Evolutionary conservation across 2,797 vertebrate species (phyloP), one percentile per base, ranked within the genome.

Genomic region (Sylvilagus floridanus): DNA sequence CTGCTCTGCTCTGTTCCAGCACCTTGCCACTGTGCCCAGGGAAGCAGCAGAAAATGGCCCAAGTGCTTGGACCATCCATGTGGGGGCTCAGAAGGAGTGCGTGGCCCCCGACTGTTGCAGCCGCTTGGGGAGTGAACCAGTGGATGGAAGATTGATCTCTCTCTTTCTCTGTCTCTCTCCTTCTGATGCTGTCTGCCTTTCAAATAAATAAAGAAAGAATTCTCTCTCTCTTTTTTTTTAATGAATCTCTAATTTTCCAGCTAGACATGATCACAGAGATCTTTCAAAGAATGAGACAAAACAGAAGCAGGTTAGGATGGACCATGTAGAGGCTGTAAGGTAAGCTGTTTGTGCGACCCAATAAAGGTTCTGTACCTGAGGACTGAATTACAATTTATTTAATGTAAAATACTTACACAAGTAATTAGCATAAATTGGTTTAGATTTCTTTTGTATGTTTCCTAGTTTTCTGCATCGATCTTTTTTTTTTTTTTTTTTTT

Each of bases 191-290:
- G 42, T 57, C 54, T 57, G 54, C 16, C 6, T 57, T 57, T 57
- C 19, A 21, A 57, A 57, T 57, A 57, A 19, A 19, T 57, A 21
- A 47, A 47, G 7, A 42, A 42, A 42, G 8, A 47, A 47, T 47
- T 47, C 42, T 47, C 42, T 47, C 42, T 47, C 42, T 57, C 21
- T 21, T 57, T 57, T 17, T 54, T 57, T 57, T 4, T 57, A 57
- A 57, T 57, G 68, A 86, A 42, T 82, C n/a, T 28, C 57, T 90
- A n/a, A 21, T 68, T 85, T 92, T 92, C 90, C 65, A 82, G 35
- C n/a, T 68, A 73, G 69, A 24, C 87, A n/a, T 35, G 14, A 47
- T 65, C n/a, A 75, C 68, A 88, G 62, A 91, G 37, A 88, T 16
- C 8, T 65, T 77, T 14, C 26, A 57, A 87, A 81, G 24, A 65